These are phyloP conservation scores for Cetoscarus ocellatus DNA, from an alignment of 2,797 vertebrate species.

Conservation along the genomic window DNA sequence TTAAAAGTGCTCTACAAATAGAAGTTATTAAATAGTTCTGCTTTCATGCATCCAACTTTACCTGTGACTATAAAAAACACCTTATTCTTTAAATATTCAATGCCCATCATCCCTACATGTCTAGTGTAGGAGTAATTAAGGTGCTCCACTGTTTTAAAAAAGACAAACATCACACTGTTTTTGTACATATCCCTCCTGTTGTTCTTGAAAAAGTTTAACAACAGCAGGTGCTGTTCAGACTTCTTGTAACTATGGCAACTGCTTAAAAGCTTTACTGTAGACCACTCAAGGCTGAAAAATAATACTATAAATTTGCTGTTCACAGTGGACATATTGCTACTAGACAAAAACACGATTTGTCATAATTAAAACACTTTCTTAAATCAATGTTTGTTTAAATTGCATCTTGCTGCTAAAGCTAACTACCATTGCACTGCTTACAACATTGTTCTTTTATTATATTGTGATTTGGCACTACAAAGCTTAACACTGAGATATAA, in stretches of 20 bases:
- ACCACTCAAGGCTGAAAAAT: conserved; percentile 45
- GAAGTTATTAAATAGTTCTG: too few species aligned
- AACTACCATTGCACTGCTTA: background rate
- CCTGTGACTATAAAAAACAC: too few species aligned
- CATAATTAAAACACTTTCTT: too few species aligned
- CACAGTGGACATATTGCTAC: background rate
- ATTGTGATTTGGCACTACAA: too few species aligned
- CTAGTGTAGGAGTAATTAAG: background rate
- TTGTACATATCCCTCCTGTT: background rate
- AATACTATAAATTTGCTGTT: conserved; percentile 6
- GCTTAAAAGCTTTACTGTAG: conserved; percentile 37
- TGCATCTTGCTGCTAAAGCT: background rate
- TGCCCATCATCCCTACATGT: background rate
- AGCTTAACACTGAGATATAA: too few species aligned
- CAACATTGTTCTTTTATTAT: too few species aligned
- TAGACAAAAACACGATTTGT: background rate
- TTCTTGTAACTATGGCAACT: conserved; percentile 61
- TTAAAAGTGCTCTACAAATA: too few species aligned
- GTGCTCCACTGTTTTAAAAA: background rate
- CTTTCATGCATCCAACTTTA: too few species aligned
- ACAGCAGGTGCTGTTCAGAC: conserved; percentile 20
- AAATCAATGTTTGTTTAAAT: background rate
- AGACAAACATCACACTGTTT: too few species aligned
- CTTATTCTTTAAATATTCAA: too few species aligned
- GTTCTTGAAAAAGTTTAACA: conserved; percentile 16